Evolutionary conservation across 2,888 invertebrate species (phyloP).

Genomic region (Acrobasis repandana): DNA sequence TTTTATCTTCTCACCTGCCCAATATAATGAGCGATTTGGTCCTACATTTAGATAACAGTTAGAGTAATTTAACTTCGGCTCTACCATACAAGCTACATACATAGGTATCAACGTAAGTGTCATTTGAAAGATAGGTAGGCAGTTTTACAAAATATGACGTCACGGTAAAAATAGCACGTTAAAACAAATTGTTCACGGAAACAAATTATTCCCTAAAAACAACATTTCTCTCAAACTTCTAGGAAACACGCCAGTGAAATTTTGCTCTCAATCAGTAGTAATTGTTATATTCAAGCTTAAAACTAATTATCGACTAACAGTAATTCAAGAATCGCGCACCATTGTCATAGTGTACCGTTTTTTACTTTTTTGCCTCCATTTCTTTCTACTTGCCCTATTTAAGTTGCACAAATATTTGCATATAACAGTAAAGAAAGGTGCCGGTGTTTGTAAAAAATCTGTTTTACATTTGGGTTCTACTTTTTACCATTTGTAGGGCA

Average conservation of each 20-base stretch:
- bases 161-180: not conserved
- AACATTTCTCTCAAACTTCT: not conserved
- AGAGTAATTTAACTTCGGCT: no score
- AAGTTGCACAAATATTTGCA: conserved; percentile 58
- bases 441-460: conserved; percentile 48
- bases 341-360: conserved; percentile 49
- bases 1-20: no score
- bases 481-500: conserved; percentile 73
- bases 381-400: conserved; percentile 48
- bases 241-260: conserved; percentile 2
- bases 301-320: conserved; percentile 20
- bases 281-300: conserved; percentile 14
- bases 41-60: no score
- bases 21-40: no score
- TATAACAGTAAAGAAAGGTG: conserved; percentile 58
- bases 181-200: not conserved
- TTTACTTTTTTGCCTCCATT: conserved; percentile 50
- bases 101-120: no score
- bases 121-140: no score
- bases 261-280: conserved; percentile 16
- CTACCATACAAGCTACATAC: no score
- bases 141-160: no score
- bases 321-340: conserved; percentile 35
- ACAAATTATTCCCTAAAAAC: not conserved
- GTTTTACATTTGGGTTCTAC: conserved; percentile 67